Percentiles rank a stretch among this genome's conserved stretches.
These are phyloP conservation scores for Mirza zaza DNA, from an alignment of 2,113 vertebrate genomes.

Conservation along the genomic window DNA sequence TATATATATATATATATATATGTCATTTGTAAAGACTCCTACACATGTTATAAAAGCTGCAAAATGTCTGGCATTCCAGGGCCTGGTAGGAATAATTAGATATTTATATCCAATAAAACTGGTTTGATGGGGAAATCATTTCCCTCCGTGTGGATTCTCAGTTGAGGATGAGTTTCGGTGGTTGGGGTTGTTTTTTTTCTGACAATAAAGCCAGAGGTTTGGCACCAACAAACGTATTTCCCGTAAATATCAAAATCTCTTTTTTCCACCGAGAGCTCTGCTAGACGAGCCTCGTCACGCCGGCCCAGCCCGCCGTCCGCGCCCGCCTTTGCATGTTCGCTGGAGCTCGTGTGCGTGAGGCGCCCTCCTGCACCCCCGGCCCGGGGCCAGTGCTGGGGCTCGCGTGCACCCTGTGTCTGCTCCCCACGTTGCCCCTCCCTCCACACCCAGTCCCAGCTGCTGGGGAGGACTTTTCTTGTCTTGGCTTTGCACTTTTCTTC, in stretches of 20 bases:
- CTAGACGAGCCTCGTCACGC: constrained; percentile 76
- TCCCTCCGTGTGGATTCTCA: constrained; percentile 75
- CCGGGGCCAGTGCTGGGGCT: not conserved
- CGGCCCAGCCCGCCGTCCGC: not conserved
- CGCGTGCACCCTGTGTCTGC: not conserved
- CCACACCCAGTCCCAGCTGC: fast-evolving
- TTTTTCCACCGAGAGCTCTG: constrained; percentile 64
- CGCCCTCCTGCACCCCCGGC: fast-evolving
- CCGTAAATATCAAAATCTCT: constrained; percentile 80
- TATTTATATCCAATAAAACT: constrained; percentile 87
- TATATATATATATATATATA: not conserved
- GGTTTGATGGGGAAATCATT: constrained; percentile 84
- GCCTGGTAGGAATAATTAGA: constrained; percentile 82
- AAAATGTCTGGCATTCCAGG: constrained; percentile 79
- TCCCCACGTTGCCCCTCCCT: not conserved
- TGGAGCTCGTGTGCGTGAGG: not conserved
- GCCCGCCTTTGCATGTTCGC: not conserved
- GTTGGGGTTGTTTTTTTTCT: constrained; percentile 75
- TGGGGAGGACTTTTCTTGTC: not conserved
- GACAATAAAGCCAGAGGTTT: constrained; percentile 80
- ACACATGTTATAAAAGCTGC: constrained; percentile 79
- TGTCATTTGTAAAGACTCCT: constrained; percentile 77
- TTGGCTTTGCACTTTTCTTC: not conserved
- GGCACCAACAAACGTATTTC: constrained; percentile 76
- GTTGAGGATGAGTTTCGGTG: constrained; percentile 82